These are phyloP conservation scores for Epirrhoe alternata DNA, from an alignment of 2,888 invertebrate species.

Conservation along the genomic window DNA sequence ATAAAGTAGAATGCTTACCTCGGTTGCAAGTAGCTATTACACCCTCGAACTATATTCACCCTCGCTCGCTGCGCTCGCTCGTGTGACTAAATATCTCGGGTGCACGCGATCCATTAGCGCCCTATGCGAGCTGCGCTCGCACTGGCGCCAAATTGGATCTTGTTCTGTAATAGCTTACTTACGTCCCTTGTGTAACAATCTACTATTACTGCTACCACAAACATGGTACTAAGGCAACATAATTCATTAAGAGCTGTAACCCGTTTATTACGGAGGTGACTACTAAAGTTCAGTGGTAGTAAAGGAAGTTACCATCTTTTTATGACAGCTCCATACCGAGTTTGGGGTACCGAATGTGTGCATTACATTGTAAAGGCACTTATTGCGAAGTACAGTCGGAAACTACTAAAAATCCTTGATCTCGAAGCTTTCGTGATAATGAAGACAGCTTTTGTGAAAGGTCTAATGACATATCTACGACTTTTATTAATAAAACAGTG, in stretches of 20 bases:
- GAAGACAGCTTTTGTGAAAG: too few species aligned
- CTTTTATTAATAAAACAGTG: background rate
- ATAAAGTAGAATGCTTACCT: too few species aligned
- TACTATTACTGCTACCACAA: slow-evolving; percentile 19
- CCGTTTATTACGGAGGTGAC: slow-evolving; percentile 32
- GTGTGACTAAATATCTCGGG: too few species aligned
- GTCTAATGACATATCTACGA: background rate
- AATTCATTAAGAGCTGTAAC: slow-evolving; percentile 43
- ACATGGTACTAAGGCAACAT: slow-evolving; percentile 34
- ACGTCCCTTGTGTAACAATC: too few species aligned
- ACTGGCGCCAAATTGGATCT: too few species aligned
- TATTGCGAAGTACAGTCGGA: background rate
- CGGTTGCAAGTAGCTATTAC: too few species aligned
- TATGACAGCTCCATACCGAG: slow-evolving; percentile 11
- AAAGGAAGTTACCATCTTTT: slow-evolving; percentile 11
- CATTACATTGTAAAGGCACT: background rate
- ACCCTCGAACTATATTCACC: too few species aligned
- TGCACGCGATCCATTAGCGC: slow-evolving; percentile 12
- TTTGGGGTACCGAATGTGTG: slow-evolving; percentile 3
- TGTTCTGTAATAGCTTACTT: too few species aligned
- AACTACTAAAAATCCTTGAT: too few species aligned
- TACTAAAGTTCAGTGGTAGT: slow-evolving; percentile 37
- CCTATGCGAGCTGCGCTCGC: too few species aligned
- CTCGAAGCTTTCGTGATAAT: too few species aligned
- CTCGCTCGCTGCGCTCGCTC: too few species aligned